Conservation (phyloP, 2,797 vertebrate genomes). For the Paguma larvata region DNA sequence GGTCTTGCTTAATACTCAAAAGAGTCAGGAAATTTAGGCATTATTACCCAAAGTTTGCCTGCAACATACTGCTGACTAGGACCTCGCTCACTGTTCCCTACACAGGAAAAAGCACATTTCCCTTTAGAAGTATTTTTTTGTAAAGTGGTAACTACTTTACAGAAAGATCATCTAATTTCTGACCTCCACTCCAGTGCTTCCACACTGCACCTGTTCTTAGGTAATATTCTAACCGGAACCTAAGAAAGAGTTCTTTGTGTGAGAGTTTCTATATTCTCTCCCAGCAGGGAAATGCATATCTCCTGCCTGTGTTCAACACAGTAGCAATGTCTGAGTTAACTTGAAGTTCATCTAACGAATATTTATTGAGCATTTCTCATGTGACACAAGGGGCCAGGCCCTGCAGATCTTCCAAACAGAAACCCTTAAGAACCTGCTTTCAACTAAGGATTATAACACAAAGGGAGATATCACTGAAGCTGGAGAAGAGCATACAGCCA, state of each 20-base stretch:
- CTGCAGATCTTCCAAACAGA: background rate
- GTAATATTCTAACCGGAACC: background rate
- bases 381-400: background rate
- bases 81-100: background rate
- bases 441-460: background rate
- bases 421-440: background rate
- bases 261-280: background rate
- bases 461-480: background rate
- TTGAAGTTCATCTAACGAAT: background rate
- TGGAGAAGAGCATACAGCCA: background rate
- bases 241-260: background rate
- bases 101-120: background rate
- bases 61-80: background rate
- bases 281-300: background rate
- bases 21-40: background rate
- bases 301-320: background rate
- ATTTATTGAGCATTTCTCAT: background rate
- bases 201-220: background rate
- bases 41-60: background rate
- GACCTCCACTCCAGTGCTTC: background rate
- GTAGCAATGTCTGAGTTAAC: background rate
- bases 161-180: background rate
- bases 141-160: background rate
- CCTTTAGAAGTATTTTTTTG: background rate
- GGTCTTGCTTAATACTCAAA: conserved; percentile 6